phyloP scores from a whole-genome alignment of 2,888 invertebrate genomes.

The Tenthredo scrophulariae region DNA sequence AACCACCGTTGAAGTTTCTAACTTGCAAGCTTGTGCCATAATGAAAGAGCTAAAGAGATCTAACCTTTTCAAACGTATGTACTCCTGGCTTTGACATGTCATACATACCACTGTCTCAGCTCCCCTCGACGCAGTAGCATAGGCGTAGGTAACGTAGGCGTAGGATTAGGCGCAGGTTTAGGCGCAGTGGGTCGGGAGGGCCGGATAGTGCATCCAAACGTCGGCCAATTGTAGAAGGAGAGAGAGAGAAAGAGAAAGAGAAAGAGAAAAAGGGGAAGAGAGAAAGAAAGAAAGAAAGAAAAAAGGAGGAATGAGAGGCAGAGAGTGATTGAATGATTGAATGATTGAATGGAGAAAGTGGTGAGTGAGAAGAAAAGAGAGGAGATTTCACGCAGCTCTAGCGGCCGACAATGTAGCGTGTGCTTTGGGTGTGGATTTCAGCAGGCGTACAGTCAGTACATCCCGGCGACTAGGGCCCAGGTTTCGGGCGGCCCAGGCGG shows the following conservation, averaged over 20 bases:
- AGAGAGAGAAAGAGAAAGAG: background rate
- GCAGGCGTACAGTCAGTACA: constrained; percentile 93
- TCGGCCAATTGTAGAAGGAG: constrained; percentile 15
- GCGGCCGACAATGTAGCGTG: constrained; percentile 75
- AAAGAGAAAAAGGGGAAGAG: background rate
- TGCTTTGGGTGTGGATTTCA: constrained; percentile 80
- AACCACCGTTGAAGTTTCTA: background rate
- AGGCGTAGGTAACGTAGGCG: constrained; percentile 21
- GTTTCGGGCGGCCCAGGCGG: constrained; percentile 80
- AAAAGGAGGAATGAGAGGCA: background rate
- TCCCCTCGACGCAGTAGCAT: constrained; percentile 29
- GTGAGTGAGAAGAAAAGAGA: background rate
- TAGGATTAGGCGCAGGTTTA: constrained; percentile 26
- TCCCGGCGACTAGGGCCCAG: constrained; percentile 90
- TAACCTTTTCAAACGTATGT: background rate
- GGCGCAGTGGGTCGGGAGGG: constrained; percentile 25
- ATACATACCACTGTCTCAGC: constrained; percentile 19
- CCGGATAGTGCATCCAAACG: constrained; percentile 7
- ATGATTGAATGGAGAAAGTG: background rate
- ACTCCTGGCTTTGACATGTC: constrained; percentile 20
- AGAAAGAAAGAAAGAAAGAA: background rate
- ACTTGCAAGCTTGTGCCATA: background rate
- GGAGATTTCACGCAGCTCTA: constrained; percentile 34
- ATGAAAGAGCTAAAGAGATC: background rate
- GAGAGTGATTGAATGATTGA: constrained; percentile 3